These are phyloP conservation scores for Aspidiotus rigidus DNA, from an alignment of 2,888 invertebrate genomes.

Conservation along the genomic window DNA sequence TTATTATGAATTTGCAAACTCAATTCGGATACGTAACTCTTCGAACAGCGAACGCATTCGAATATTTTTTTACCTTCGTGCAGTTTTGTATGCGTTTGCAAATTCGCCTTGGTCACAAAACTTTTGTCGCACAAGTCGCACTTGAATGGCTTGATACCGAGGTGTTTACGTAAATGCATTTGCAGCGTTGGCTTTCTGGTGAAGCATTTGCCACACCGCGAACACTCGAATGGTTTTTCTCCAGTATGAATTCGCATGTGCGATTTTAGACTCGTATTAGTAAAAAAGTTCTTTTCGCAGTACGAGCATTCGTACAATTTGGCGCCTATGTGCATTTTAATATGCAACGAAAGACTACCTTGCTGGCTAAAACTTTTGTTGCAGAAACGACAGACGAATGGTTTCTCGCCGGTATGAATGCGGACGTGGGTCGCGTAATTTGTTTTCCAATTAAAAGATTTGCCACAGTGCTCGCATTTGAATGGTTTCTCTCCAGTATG, in stretches of 20 bases:
- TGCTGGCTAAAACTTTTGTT: constrained; percentile 36
- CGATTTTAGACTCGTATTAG: constrained; percentile 35
- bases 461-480: constrained; percentile 35
- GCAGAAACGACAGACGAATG: constrained; percentile 37
- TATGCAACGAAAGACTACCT: constrained; percentile 36
- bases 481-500: constrained; percentile 37
- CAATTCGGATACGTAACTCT: constrained; percentile 30
- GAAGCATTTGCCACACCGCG: constrained; percentile 35
- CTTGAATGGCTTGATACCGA: constrained; percentile 29
- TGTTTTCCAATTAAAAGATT: constrained; percentile 36
- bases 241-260: constrained; percentile 36
- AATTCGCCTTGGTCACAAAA: constrained; percentile 27
- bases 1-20: constrained; percentile 29
- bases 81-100: constrained; percentile 26
- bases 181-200: constrained; percentile 34
- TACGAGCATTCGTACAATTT: constrained; percentile 34
- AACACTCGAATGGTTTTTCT: constrained; percentile 35
- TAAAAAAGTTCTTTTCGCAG: constrained; percentile 36
- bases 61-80: constrained; percentile 27
- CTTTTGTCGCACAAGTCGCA: constrained; percentile 28
- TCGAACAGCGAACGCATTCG: constrained; percentile 24
- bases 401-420: constrained; percentile 37
- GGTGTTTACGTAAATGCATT: constrained; percentile 32
- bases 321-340: constrained; percentile 37
- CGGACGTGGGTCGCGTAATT: constrained; percentile 36